These are phyloP conservation scores for Odontomyia ornata DNA, from an alignment of 2,888 invertebrate genomes.

Conservation along the genomic window DNA sequence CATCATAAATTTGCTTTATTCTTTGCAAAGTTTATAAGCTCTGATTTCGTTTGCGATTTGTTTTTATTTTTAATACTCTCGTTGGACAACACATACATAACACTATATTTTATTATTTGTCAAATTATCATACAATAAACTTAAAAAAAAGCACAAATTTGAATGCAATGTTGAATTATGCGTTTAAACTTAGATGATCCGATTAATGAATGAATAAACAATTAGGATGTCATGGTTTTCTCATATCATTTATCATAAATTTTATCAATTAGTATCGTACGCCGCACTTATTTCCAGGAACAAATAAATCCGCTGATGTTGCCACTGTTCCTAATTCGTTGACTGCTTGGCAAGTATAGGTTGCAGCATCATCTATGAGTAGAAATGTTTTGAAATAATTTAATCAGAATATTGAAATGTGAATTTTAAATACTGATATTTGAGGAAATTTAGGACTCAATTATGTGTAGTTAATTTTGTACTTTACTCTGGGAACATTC, in stretches of 20 bases:
- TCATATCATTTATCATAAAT: too few relatives aligned
- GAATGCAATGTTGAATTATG: not conserved
- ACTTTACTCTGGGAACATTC: too few relatives aligned
- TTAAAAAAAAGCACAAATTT: constrained; percentile 39
- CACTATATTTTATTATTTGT: not conserved
- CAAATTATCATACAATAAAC: not conserved
- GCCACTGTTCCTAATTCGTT: constrained; percentile 74
- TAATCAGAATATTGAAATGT: not conserved
- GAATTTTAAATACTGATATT: too few relatives aligned
- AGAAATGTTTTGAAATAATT: constrained; percentile 14
- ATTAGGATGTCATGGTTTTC: too few relatives aligned
- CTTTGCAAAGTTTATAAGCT: too few relatives aligned
- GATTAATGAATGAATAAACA: not conserved
- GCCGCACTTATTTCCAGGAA: constrained; percentile 75
- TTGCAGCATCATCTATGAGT: constrained; percentile 78
- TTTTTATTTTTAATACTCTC: constrained; percentile 19
- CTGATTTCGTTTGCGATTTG: too few relatives aligned
- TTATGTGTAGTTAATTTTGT: too few relatives aligned
- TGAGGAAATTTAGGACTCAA: too few relatives aligned
- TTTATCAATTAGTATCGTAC: constrained; percentile 51
- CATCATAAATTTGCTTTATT: too few relatives aligned
- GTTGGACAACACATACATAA: constrained; percentile 31
- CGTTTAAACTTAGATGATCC: not conserved
- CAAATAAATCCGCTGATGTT: constrained; percentile 73
- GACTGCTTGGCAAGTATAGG: constrained; percentile 76